These are phyloP conservation scores for Plestiodon gilberti DNA, from an alignment of 2,113 vertebrate species.

Conservation along the genomic window DNA sequence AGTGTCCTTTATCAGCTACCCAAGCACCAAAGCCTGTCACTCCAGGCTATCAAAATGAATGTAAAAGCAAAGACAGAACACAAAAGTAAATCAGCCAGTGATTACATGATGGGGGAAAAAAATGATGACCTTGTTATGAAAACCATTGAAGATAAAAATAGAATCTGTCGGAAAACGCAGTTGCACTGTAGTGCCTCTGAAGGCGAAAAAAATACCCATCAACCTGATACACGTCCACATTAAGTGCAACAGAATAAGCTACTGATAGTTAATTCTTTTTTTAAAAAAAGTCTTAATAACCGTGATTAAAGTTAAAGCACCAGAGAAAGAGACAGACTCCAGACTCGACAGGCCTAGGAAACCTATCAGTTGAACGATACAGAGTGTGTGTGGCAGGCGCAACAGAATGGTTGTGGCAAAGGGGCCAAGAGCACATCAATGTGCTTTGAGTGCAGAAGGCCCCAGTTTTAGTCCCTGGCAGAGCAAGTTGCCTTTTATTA, in stretches of 20 bases:
- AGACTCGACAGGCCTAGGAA: conserved; percentile 18
- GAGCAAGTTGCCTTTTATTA: too few relatives aligned
- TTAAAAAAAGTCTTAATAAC: background rate
- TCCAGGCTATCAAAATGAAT: background rate
- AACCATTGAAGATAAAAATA: background rate
- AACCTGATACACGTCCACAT: background rate
- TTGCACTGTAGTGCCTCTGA: background rate
- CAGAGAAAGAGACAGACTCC: background rate
- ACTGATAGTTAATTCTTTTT: background rate
- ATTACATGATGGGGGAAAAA: background rate
- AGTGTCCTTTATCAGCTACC: background rate
- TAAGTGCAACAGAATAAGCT: background rate
- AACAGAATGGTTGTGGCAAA: too few relatives aligned
- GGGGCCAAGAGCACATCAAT: too few relatives aligned
- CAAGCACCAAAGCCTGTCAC: background rate
- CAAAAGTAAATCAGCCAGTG: background rate
- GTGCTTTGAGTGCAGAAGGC: too few relatives aligned
- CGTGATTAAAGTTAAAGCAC: background rate
- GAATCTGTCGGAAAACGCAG: background rate
- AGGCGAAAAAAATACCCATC: background rate
- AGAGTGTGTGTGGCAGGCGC: too few relatives aligned
- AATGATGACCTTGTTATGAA: background rate
- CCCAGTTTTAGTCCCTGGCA: too few relatives aligned
- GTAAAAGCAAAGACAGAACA: background rate
- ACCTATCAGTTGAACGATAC: background rate